Conservation (phyloP, 2,888 invertebrate genomes). For the Hyposoter didymator region DNA sequence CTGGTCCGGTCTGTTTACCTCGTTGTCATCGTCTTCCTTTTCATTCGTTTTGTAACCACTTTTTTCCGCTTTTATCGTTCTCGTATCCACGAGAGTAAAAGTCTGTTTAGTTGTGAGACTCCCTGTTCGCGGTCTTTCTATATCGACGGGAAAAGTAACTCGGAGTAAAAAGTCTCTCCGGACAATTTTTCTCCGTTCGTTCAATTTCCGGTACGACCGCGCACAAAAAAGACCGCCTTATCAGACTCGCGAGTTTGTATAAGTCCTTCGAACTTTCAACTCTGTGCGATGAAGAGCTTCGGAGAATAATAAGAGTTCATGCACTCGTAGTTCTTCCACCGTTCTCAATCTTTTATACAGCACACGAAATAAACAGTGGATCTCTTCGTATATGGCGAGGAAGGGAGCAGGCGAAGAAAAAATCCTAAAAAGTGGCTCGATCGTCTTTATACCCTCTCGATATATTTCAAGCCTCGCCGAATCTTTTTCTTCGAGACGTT, state of each 20-base stretch:
- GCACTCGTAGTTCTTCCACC: constrained; percentile 37
- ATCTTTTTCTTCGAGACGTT: constrained; percentile 25
- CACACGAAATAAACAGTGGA: constrained; percentile 45
- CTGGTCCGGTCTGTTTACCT: constrained; percentile 56
- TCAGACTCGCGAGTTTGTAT: constrained; percentile 41
- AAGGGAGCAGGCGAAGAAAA: constrained; percentile 12
- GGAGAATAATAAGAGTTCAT: constrained; percentile 57
- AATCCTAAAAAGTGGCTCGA: constrained; percentile 53
- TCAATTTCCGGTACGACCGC: constrained; percentile 35
- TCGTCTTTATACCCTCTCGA: constrained; percentile 27
- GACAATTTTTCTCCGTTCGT: constrained; percentile 50
- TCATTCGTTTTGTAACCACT: constrained; percentile 39
- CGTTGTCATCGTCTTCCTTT: constrained; percentile 48
- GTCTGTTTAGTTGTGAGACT: constrained; percentile 36
- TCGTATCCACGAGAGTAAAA: constrained; percentile 30
- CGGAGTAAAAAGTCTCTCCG: constrained; percentile 34
- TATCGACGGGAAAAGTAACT: constrained; percentile 53
- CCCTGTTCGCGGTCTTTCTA: constrained; percentile 26
- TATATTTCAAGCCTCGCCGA: constrained; percentile 36
- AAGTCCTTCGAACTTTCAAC: constrained; percentile 59
- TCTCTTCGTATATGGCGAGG: neutral
- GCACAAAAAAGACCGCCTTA: constrained; percentile 22
- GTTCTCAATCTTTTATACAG: constrained; percentile 36
- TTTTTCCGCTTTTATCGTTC: constrained; percentile 14
- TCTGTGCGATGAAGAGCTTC: constrained; percentile 49